Evolutionary conservation across 2,888 invertebrate species (phyloP).

Genomic region (Phaedon cochleariae): DNA sequence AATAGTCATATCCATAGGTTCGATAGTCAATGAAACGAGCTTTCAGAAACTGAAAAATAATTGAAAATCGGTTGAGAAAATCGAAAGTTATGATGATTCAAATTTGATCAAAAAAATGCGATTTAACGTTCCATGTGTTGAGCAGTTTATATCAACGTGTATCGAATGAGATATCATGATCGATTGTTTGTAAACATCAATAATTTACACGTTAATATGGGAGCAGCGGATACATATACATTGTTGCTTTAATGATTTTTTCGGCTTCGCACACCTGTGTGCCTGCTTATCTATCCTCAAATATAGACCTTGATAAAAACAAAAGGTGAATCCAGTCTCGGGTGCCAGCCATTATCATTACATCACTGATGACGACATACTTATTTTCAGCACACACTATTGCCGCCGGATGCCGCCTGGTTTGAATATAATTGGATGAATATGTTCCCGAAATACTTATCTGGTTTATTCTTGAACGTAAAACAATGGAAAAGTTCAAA

Average conservation of each 20-base stretch:
- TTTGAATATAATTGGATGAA: background rate
- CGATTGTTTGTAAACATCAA: background rate
- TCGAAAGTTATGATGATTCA: too few species aligned
- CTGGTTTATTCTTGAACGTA: background rate
- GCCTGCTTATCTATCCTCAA: constrained; percentile 1
- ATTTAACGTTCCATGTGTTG: too few species aligned
- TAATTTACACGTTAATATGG: background rate
- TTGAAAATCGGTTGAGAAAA: too few species aligned
- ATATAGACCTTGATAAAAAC: constrained; percentile 21
- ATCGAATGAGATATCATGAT: background rate
- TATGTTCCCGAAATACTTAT: background rate
- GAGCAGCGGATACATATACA: background rate
- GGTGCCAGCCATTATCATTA: constrained; percentile 16
- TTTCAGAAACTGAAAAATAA: too few species aligned
- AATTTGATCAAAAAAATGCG: too few species aligned
- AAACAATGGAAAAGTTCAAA: background rate
- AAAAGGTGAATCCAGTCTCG: constrained; percentile 25
- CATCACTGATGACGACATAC: constrained; percentile 25
- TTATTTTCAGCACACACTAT: constrained; percentile 12
- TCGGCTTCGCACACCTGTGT: background rate
- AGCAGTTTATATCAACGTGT: too few species aligned
- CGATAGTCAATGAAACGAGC: too few species aligned
- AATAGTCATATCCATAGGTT: too few species aligned
- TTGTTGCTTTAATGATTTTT: background rate
- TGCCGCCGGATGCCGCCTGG: too few species aligned